Evolutionary conservation across 2,797 vertebrate species (phyloP).

Genomic region (Nannoperca obscura): DNA sequence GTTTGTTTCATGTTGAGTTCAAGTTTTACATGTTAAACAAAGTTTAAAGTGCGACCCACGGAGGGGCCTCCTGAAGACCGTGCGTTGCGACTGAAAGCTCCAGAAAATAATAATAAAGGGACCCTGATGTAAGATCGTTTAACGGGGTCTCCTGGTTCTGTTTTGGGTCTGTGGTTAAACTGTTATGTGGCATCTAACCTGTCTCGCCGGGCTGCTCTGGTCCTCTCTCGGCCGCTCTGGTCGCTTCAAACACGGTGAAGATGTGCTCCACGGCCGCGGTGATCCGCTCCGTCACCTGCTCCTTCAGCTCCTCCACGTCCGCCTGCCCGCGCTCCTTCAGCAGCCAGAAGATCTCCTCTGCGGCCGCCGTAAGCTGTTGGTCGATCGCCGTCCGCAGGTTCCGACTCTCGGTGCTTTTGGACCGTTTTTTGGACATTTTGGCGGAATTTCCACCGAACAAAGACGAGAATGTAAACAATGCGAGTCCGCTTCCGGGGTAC

Average conservation of each 20-base stretch:
- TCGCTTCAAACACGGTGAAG: conserved; percentile 39
- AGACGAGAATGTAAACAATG: conserved; percentile 66
- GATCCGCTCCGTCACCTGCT: conserved; percentile 56
- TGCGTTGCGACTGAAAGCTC: no score
- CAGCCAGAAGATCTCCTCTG: conserved; percentile 56
- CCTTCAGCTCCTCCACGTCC: conserved; percentile 37
- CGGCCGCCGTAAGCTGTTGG: conserved; percentile 53
- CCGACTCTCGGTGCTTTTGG: neutral
- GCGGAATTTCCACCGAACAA: conserved; percentile 38
- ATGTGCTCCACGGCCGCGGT: conserved; percentile 63
- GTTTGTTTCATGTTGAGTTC: no score
- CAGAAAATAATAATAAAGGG: no score
- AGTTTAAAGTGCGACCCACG: no score
- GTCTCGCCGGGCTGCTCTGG: neutral
- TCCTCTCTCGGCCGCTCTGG: neutral
- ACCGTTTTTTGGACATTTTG: conserved; percentile 58
- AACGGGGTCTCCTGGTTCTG: no score
- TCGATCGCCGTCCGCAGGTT: conserved; percentile 52
- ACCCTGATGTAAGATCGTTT: no score
- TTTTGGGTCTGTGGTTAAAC: no score
- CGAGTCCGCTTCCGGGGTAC: conserved; percentile 54
- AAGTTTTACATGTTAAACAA: no score
- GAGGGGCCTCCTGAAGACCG: neutral
- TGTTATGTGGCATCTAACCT: neutral
- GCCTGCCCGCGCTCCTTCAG: conserved; percentile 44